Evolutionary conservation across 1,140 invertebrate genomes (phyloP), one percentile per base, ranked within the genome.

Genomic region (Laupala kohalensis): DNA sequence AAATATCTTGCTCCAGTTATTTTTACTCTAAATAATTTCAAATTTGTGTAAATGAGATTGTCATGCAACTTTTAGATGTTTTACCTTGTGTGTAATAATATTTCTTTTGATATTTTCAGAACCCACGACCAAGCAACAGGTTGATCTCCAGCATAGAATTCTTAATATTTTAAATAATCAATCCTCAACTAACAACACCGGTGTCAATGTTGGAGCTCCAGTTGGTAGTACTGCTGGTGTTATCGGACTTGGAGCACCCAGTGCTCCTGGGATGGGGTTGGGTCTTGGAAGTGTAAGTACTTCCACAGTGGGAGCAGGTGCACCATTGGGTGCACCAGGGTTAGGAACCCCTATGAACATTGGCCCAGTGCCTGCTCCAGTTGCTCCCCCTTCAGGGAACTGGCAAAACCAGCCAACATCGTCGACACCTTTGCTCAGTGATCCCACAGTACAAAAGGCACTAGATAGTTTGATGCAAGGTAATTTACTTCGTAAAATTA

Each of bases 61-160:
- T n/a, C n/a, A n/a, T n/a, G n/a, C n/a, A n/a, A n/a, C n/a, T n/a
- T 53, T 53, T 53, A 19, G 37, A 53, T 53, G 37, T 53, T 53
- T 53, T 4, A 13, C 37, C 1, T 2, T 13, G 4, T 9, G 37
- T 53, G 19, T 53, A 53, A 53, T 53, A 53, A 19, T 53, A 19
- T 53, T 53, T 53, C 9, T 53, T 37, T 37, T 53, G 9, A 53
- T 19, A 53, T 13, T 53, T 53, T 2, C 67, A 68, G 67, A 68
- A 4, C 66, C 66, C n/a, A 28, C 66, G 19, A 27, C 23, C 15
- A 72, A 67, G 25, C 83, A 89, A 69, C 87, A 91, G 77, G 86
- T 86, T 0, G 92, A 95, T 78, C 78, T 95, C 5, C 92, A 95
- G 76, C 91, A 89, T 75, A 87, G 92, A 74, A 95, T 96, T 71